phyloP scores from a whole-genome alignment of 2,797 vertebrate species.

The Geotrypetes seraphini region DNA sequence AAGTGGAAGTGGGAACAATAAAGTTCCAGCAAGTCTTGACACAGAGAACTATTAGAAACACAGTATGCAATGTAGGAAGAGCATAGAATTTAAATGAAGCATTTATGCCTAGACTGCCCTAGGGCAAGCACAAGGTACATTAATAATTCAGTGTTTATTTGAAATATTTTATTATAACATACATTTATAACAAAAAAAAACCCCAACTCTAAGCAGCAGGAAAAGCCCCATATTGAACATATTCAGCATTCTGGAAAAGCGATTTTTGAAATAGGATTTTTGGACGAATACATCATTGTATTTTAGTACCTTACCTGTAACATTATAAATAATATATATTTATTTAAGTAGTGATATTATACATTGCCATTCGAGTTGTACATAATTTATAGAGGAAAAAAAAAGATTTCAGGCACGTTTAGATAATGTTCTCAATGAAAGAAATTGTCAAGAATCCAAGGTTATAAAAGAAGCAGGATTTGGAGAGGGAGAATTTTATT shows the following conservation, averaged over 20 bases:
- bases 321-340: constrained; percentile 54
- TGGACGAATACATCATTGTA: constrained; percentile 32
- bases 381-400: constrained; percentile 54
- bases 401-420: constrained; percentile 27
- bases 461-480: constrained; percentile 2
- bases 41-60: constrained; percentile 22
- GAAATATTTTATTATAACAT: constrained; percentile 61
- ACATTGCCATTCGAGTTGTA: constrained; percentile 27
- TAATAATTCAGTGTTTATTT: constrained; percentile 64
- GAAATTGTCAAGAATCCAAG: constrained; percentile 16
- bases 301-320: constrained; percentile 50
- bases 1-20: constrained; percentile 20
- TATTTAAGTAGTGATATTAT: constrained; percentile 45
- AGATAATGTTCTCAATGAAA: constrained; percentile 29
- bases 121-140: constrained; percentile 45
- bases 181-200: constrained; percentile 48
- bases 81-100: constrained; percentile 51
- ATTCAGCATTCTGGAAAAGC: constrained; percentile 35
- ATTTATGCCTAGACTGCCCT: constrained; percentile 47
- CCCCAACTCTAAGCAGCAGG: constrained; percentile 27
- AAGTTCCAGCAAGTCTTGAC: constrained; percentile 18
- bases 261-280: constrained; percentile 41
- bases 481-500: too few species aligned
- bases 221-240: constrained; percentile 6
- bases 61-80: constrained; percentile 28